Conservation (phyloP, 2,888 invertebrate species). For the Linnaemya tessellans region DNA sequence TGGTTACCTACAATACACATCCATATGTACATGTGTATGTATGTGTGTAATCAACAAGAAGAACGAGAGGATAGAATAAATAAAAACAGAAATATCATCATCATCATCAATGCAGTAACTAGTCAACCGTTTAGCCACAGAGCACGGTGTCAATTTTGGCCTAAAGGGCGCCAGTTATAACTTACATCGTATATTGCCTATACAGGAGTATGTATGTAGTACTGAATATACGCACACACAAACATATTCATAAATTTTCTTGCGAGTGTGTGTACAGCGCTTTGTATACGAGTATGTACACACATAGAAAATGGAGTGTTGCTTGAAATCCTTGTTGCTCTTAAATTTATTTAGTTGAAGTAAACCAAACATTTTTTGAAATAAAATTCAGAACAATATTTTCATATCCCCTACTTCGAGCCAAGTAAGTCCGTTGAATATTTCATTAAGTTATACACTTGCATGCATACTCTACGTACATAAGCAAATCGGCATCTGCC, state of each 20-base stretch:
- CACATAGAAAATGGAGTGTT: constrained; percentile 45
- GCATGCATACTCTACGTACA: too few relatives aligned
- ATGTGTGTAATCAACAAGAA: constrained; percentile 48
- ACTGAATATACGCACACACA: not conserved
- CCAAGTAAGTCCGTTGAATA: not conserved
- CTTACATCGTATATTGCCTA: constrained; percentile 13
- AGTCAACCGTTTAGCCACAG: constrained; percentile 69
- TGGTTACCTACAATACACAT: too few relatives aligned
- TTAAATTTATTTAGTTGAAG: constrained; percentile 24
- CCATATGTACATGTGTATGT: not conserved
- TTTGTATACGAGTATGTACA: not conserved
- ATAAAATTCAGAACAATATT: not conserved
- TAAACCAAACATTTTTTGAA: constrained; percentile 21
- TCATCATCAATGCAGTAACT: constrained; percentile 64
- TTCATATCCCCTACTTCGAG: constrained; percentile 19
- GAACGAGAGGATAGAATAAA: constrained; percentile 28
- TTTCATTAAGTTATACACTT: too few relatives aligned
- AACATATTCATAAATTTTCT: not conserved
- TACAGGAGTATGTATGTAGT: too few relatives aligned
- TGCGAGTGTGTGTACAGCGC: not conserved
- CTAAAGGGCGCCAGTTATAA: constrained; percentile 67
- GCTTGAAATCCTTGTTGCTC: constrained; percentile 66
- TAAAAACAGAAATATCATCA: constrained; percentile 26
- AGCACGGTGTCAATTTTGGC: constrained; percentile 69
- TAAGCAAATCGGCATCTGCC: not conserved